A percentile compares a stretch with the other conserved stretches of the same genome.
Evolutionary conservation across 2,113 vertebrate species (phyloP).

Genomic region (Regulus satrapa): DNA sequence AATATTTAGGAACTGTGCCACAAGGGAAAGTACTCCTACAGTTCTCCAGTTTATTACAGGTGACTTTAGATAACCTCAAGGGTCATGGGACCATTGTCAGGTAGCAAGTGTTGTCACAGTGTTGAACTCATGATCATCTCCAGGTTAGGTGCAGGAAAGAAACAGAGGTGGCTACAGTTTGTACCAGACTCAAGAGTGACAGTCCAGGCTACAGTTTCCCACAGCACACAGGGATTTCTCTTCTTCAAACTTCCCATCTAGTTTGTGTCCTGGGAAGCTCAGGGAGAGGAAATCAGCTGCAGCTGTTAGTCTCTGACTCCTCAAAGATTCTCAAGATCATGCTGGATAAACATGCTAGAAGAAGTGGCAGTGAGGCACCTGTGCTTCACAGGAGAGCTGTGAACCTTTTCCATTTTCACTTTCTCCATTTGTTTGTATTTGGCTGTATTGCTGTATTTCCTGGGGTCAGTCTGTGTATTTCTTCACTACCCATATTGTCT

Average conservation of each 20-base stretch:
- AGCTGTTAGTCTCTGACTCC: not conserved
- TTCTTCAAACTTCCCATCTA: not conserved
- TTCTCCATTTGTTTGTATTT: not conserved
- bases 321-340: not conserved
- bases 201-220: not conserved
- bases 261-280: not conserved
- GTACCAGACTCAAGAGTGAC: not conserved
- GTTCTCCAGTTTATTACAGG: not conserved
- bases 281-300: not conserved
- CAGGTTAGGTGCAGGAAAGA: not conserved
- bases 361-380: accelerated
- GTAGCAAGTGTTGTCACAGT: not conserved
- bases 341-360: not conserved
- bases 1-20: not conserved
- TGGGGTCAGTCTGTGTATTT: not conserved
- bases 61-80: not conserved
- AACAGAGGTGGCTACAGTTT: not conserved
- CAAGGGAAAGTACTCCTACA: not conserved
- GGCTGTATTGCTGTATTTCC: not conserved
- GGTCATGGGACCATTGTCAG: not conserved
- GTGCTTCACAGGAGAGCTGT: not conserved
- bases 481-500: not conserved
- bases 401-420: not conserved
- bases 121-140: not conserved
- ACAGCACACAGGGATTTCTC: not conserved